These are phyloP conservation scores for Monochamus saltuarius DNA, from an alignment of 1,140 invertebrate species.

Conservation along the genomic window DNA sequence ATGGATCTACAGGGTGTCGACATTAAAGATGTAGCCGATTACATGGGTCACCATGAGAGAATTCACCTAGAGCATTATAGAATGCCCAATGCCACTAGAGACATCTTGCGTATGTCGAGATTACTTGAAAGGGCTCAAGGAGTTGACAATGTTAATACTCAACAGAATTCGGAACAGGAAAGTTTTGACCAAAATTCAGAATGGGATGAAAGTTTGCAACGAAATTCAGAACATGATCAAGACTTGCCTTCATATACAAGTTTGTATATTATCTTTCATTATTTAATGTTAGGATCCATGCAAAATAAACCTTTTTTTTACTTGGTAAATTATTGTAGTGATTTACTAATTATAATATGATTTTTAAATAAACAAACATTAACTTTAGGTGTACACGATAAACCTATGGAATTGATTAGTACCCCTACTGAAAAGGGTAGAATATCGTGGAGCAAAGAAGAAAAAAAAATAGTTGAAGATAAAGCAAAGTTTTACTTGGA, in stretches of 20 bases:
- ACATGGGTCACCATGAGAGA: conserved; percentile 4
- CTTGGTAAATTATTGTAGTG: too few relatives aligned
- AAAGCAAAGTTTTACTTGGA: neutral
- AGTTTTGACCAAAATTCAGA: neutral
- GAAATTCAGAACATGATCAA: neutral
- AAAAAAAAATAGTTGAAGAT: neutral
- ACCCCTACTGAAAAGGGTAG: too few relatives aligned
- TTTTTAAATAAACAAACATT: too few relatives aligned
- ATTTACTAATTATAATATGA: too few relatives aligned
- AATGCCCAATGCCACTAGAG: conserved; percentile 4
- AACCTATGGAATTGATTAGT: too few relatives aligned
- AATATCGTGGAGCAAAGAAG: conserved; percentile 2
- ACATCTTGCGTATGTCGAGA: conserved; percentile 4
- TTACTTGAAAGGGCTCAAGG: conserved; percentile 5
- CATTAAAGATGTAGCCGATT: neutral
- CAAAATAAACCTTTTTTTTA: too few relatives aligned
- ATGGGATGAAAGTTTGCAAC: neutral
- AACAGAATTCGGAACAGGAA: neutral
- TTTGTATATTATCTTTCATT: neutral
- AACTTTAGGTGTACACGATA: too few relatives aligned
- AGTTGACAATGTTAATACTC: neutral
- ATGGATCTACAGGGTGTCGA: conserved; percentile 1
- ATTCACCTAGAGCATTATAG: conserved; percentile 2
- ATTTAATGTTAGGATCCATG: neutral
- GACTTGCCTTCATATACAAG: neutral